phyloP scores from a whole-genome alignment of 2,888 invertebrate species.

The Noctua janthe region DNA sequence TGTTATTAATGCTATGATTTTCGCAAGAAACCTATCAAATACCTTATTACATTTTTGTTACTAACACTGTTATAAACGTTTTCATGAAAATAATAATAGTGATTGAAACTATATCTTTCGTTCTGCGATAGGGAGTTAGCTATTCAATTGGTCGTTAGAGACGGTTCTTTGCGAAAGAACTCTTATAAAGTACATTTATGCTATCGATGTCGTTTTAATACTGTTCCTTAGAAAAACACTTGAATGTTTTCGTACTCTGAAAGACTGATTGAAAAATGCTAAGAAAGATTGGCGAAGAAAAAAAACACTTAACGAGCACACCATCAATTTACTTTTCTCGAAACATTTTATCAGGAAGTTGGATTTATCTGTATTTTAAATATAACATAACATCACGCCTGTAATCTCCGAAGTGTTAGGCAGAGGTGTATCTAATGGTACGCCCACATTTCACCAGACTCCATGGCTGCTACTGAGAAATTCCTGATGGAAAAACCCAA shows the following conservation, averaged over 20 bases:
- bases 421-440: no score
- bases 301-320: not conserved
- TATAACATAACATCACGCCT: no score
- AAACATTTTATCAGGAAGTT: not conserved
- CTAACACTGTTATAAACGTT: slow-evolving; percentile 7
- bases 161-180: not conserved
- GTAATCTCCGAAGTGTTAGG: no score
- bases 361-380: slow-evolving; percentile 5
- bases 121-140: not conserved
- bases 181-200: not conserved
- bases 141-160: not conserved
- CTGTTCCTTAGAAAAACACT: not conserved
- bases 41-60: slow-evolving; percentile 7
- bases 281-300: not conserved
- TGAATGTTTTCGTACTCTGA: not conserved
- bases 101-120: slow-evolving; percentile 6
- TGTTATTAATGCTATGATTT: slow-evolving; percentile 26
- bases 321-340: not conserved
- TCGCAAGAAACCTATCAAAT: slow-evolving; percentile 26
- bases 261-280: not conserved
- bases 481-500: no score
- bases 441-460: no score
- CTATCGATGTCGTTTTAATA: not conserved
- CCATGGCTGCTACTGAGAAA: no score
- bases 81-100: slow-evolving; percentile 13